Conservation (phyloP, 1,140 invertebrate species). For the Hetaerina americana region DNA sequence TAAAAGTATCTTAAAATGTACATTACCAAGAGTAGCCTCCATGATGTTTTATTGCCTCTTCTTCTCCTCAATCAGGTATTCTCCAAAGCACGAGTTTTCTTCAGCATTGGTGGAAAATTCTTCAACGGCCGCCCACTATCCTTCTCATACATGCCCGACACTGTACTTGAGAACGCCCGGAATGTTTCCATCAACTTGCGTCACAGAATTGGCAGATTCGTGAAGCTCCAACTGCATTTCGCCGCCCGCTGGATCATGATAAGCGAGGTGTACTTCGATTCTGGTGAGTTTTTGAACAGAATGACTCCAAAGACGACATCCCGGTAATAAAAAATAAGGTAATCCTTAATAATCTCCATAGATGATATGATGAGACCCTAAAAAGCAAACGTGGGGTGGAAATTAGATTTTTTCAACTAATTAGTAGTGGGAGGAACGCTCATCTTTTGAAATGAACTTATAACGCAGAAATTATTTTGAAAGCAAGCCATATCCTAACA, state of each 20-base stretch:
- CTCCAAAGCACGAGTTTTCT: constrained; percentile 50
- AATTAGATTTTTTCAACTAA: not conserved
- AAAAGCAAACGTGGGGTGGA: constrained; percentile 15
- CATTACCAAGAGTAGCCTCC: no score
- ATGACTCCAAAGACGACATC: no score
- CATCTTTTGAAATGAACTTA: no score
- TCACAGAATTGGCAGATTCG: constrained; percentile 44
- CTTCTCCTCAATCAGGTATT: constrained; percentile 41
- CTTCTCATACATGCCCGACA: constrained; percentile 59
- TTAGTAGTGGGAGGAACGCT: no score
- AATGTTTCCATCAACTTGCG: constrained; percentile 57
- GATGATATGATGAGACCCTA: not conserved
- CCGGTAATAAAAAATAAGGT: no score
- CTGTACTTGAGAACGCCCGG: constrained; percentile 51
- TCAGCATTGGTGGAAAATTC: constrained; percentile 48
- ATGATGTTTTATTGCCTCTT: no score
- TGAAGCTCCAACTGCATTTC: constrained; percentile 61
- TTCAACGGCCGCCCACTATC: constrained; percentile 45
- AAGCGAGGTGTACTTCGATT: constrained; percentile 58
- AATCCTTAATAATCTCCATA: no score
- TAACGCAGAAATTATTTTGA: no score
- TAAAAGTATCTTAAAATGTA: no score
- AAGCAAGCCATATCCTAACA: no score
- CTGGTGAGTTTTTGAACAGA: no score
- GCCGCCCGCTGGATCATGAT: constrained; percentile 65